These are phyloP conservation scores for Nesometra sesokonis DNA, from an alignment of 35 echinoderm and acorn worm genomes.

Conservation along the genomic window DNA sequence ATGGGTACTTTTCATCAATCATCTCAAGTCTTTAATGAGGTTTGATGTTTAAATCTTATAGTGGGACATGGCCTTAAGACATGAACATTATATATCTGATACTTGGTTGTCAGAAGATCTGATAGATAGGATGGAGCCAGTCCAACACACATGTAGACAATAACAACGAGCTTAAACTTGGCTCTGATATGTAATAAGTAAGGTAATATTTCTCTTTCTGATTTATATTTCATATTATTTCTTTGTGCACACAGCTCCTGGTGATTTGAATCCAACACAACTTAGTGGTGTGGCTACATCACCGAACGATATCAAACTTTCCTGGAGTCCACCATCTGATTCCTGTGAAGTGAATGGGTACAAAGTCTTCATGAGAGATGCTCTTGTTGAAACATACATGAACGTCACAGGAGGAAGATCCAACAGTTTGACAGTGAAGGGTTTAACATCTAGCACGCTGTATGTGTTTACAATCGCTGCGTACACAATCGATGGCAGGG, in stretches of 20 bases:
- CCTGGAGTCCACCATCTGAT: constrained; percentile 28
- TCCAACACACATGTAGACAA: no score
- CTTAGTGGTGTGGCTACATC: constrained; percentile 43
- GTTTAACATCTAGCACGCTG: constrained; percentile 22
- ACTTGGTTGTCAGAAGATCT: no score
- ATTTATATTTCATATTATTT: no score
- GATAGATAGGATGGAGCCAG: no score
- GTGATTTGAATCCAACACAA: constrained; percentile 37
- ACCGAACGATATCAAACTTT: constrained; percentile 36
- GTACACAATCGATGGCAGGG: constrained; percentile 18
- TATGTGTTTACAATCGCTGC: constrained; percentile 73
- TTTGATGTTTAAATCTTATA: no score
- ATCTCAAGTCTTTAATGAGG: no score
- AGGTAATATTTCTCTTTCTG: no score
- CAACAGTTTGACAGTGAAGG: constrained; percentile 26
- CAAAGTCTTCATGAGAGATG: constrained; percentile 33
- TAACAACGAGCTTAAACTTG: no score
- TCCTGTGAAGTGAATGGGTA: constrained; percentile 77
- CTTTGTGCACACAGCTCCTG: constrained; percentile 21
- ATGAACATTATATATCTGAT: no score
- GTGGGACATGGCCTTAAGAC: no score
- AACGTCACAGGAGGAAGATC: constrained; percentile 62
- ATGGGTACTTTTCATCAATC: no score
- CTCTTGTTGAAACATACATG: neutral
- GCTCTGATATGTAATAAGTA: no score